A percentile compares a stretch with the other conserved stretches of the same genome.
These are phyloP conservation scores for Dolichopus griseipennis DNA, from an alignment of 2,888 invertebrate species.

Conservation along the genomic window DNA sequence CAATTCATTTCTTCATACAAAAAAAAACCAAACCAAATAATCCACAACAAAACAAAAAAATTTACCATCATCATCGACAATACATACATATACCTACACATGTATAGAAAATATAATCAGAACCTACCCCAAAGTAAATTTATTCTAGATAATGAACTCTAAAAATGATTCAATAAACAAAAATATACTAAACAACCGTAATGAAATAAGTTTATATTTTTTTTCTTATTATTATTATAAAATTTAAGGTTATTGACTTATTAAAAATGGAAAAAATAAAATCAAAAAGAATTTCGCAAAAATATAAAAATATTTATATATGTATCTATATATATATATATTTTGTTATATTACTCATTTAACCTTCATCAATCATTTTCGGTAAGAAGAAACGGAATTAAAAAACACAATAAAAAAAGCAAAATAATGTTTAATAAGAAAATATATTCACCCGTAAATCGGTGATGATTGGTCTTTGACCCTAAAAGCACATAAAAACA, in stretches of 20 bases:
- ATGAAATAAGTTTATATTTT: background rate
- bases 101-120: background rate
- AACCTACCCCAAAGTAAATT: constrained; percentile 3
- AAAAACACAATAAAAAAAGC: background rate
- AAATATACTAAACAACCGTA: background rate
- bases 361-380: background rate
- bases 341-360: background rate
- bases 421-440: background rate
- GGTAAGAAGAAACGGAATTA: background rate
- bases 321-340: too few relatives aligned
- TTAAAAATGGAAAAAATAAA: background rate
- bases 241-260: background rate
- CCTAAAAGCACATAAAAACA: background rate
- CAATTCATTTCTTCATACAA: background rate
- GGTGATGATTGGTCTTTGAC: background rate
- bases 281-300: background rate
- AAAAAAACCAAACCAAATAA: too few relatives aligned
- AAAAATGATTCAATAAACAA: background rate
- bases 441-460: background rate
- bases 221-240: too few relatives aligned
- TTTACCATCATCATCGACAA: too few relatives aligned
- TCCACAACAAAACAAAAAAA: too few relatives aligned
- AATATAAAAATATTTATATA: background rate
- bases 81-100: background rate
- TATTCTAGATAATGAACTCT: background rate